Evolutionary conservation across 92 coral and sea anemone genomes (phyloP), one percentile per base, ranked within the genome.

Genomic region (Actinernus sp.): DNA sequence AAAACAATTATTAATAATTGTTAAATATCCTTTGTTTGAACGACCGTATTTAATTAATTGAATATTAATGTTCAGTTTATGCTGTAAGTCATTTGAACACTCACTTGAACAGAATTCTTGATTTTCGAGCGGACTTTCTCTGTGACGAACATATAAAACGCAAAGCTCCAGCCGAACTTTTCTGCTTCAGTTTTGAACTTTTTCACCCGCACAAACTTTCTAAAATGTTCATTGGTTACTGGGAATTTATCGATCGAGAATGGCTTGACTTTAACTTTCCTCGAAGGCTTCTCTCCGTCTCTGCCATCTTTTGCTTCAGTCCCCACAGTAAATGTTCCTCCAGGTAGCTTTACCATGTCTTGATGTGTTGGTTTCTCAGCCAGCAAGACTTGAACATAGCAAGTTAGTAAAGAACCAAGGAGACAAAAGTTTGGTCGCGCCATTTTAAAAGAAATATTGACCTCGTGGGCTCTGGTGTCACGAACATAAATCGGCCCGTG

Each of bases 121-220:
- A 89, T 80, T 53, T 77, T 79, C 17, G 83, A 39, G 31, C 78
- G 65, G 47, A 73, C 70, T 43, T 89, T 68, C 70, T 85, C 81
- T 3, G 92, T 88, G 8, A 89, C 96, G 44, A 87, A 82, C 11
- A 74, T 46, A 28, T 57, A 66, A 45, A 89, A 89, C 28, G 64
- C 92, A 79, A 85, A 89, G 73, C 92, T 89, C 96, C 96, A 89
- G 4, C 96, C 92, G 71, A 85, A 89, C 40, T 32, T 70, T 62
- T 89, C 96, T 37, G 96, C 97, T 60, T 93, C 98, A 21, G 94
- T 93, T 61, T 86, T 82, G 36, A 81, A 90, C 64, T 88, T 82
- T 66, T 74, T 90, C 30, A 72, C 86, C 63, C 96, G 89, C 33
- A 90, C 94, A 83, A 93, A 93, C 54, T 52, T 81, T 29, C 93